Percentiles rank a stretch among this genome's conserved stretches.
These are phyloP conservation scores for Melanitta fusca DNA, from an alignment of 2,797 vertebrate genomes.

Conservation along the genomic window DNA sequence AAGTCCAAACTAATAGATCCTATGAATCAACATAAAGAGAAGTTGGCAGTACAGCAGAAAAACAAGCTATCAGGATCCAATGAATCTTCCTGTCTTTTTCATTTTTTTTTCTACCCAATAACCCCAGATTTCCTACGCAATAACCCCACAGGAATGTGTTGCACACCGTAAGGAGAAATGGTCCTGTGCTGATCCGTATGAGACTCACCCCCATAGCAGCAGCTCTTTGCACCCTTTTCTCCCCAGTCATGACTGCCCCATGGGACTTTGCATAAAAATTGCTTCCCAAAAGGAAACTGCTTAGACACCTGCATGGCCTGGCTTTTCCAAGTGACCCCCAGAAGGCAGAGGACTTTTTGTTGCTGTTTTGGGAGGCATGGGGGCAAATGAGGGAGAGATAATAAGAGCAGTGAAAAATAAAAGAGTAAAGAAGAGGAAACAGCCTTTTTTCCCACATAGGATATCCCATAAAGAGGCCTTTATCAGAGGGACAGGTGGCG, in stretches of 20 bases:
- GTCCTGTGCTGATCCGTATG: not conserved
- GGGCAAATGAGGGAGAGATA: not conserved
- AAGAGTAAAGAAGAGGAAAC: not conserved
- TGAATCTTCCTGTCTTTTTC: not conserved
- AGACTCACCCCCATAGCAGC: not conserved
- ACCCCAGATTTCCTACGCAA: not conserved
- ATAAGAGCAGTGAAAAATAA: not conserved
- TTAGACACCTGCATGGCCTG: not conserved
- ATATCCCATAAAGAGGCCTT: not conserved
- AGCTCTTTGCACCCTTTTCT: not conserved
- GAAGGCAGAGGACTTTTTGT: not conserved
- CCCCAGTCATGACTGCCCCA: not conserved
- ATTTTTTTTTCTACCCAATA: not conserved
- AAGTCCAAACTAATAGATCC: not conserved
- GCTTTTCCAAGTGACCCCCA: not conserved
- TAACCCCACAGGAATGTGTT: not conserved
- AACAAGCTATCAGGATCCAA: not conserved
- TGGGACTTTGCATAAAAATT: not conserved
- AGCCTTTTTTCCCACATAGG: fast-evolving
- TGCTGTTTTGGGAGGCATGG: not conserved
- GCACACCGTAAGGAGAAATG: not conserved
- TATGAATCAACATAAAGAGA: not conserved
- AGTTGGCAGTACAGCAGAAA: not conserved
- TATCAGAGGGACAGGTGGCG: not conserved
- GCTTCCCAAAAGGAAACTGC: not conserved